Base-by-base conservation (phyloP, 2,797 vertebrate species). In the Pseudochirops corinnae region DNA sequence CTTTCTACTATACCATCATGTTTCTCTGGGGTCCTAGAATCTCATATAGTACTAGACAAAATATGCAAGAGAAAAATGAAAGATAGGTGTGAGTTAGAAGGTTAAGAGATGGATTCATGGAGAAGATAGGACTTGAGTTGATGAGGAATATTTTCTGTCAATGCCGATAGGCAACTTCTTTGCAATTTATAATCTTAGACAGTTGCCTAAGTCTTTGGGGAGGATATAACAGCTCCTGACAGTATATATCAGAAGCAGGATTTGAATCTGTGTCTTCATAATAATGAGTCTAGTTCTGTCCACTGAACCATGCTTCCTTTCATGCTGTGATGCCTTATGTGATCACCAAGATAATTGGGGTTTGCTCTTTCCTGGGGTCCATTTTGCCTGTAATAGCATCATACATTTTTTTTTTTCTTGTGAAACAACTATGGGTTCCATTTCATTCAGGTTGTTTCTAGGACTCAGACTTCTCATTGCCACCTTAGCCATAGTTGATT, bases 61-160 rank as follows among this genome's bases (percentile, higher is more conserved):
- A 16, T 67, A n/a, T 91, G 74, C 7, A 62, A 92, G 24, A 55
- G 6, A 9, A 74, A 21, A 21, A 74, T n/a, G n/a, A 39, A 21
- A 56, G 7, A 87, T 67, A 33, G 0, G 5, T 92, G 28, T 92
- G 82, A 14, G 1, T 31, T 95, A 58, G 56, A 91, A 46, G 91
- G 33, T 11, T 92, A 92, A 94, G 92, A 93, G 55, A 95, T 92
- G 24, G 26, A 46, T 93, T 94, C 46, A 50, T 57, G 16, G 92
- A 93, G 62, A 56, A 93, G 6, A 67, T 91, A 60, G 82, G n/a
- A 58, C 3, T 94, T 50, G 57, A 94, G 26, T 46, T 24, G 0
- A 11, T 62, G 31, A 74, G 62, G n/a, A 74, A 39, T 74, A 39
- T 74, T 18, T 39, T 74, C n/a, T 39, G 39, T 10, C 16, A 33